Evolutionary conservation across 2,797 vertebrate species (phyloP).

Genomic region (Amblyopsis hoosieri): DNA sequence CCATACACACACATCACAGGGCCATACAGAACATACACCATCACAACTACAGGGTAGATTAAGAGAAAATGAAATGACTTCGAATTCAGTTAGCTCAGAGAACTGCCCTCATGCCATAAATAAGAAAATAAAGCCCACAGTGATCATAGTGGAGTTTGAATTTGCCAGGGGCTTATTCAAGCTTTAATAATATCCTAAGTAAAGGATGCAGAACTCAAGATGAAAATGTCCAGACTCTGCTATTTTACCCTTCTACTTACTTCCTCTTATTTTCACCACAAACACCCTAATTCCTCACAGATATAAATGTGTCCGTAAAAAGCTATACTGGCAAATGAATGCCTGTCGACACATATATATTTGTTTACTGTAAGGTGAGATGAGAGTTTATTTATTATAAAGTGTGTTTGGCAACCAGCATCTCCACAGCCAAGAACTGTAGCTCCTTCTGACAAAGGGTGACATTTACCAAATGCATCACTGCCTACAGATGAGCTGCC

Average conservation of each 20-base stretch:
- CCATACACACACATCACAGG: too few species aligned
- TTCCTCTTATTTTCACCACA: conserved; percentile 30
- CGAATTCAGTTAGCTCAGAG: too few species aligned
- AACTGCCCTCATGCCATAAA: too few species aligned
- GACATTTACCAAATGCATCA: conserved; percentile 28
- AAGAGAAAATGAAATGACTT: too few species aligned
- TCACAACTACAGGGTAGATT: too few species aligned
- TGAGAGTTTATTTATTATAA: conserved; percentile 41
- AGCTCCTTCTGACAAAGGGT: conserved; percentile 29
- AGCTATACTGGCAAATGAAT: conserved; percentile 63
- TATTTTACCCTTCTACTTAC: conserved; percentile 40
- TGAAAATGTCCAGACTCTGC: conserved; percentile 52
- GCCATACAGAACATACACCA: too few species aligned
- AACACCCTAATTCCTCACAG: conserved; percentile 17
- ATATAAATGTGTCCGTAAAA: conserved; percentile 46
- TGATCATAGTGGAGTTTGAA: conserved; percentile 9
- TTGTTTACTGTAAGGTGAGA: conserved; percentile 42
- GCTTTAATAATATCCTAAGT: conserved; percentile 42
- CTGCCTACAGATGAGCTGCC: not conserved
- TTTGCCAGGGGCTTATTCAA: conserved; percentile 28
- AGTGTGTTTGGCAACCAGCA: too few species aligned
- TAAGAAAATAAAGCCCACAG: conserved; percentile 5
- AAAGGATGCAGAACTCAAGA: conserved; percentile 40
- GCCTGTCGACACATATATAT: conserved; percentile 49
- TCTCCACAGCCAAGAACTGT: conserved; percentile 36